Evolutionary conservation across 2,888 invertebrate species (phyloP).

Genomic region (Sylvicola fuscatus): DNA sequence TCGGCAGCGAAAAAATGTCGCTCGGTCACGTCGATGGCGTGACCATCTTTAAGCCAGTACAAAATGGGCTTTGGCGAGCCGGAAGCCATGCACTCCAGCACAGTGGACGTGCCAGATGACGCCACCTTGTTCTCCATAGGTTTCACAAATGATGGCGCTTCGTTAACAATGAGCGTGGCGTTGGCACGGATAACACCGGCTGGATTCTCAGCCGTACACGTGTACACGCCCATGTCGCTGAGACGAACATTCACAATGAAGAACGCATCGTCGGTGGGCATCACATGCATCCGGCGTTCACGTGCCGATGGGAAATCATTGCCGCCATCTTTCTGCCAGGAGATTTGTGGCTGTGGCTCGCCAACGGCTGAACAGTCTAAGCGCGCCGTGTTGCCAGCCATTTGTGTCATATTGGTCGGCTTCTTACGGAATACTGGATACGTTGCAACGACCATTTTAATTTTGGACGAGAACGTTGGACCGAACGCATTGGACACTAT

Average conservation of each 20-base stretch:
- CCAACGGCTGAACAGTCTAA: constrained; percentile 84
- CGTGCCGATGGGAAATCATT: constrained; percentile 88
- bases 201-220: constrained; percentile 77
- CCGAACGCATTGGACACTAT: constrained; percentile 78
- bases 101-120: constrained; percentile 61
- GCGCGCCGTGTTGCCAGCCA: constrained; percentile 55
- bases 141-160: constrained; percentile 70
- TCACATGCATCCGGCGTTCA: constrained; percentile 81
- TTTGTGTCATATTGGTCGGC: constrained; percentile 53
- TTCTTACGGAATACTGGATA: constrained; percentile 54
- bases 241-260: constrained; percentile 83
- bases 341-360: constrained; percentile 71
- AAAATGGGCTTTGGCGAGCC: constrained; percentile 67
- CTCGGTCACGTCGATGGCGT: constrained; percentile 47
- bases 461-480: constrained; percentile 70
- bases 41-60: constrained; percentile 72
- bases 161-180: constrained; percentile 65
- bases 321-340: constrained; percentile 83
- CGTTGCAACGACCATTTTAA: constrained; percentile 75
- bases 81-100: constrained; percentile 70
- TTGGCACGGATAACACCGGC: constrained; percentile 76
- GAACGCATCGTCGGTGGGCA: constrained; percentile 78
- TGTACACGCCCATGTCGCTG: constrained; percentile 79
- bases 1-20: constrained; percentile 74
- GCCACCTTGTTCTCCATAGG: constrained; percentile 73